Evolutionary conservation across 2,113 vertebrate genomes (phyloP).

Genomic region (Lynx canadensis): DNA sequence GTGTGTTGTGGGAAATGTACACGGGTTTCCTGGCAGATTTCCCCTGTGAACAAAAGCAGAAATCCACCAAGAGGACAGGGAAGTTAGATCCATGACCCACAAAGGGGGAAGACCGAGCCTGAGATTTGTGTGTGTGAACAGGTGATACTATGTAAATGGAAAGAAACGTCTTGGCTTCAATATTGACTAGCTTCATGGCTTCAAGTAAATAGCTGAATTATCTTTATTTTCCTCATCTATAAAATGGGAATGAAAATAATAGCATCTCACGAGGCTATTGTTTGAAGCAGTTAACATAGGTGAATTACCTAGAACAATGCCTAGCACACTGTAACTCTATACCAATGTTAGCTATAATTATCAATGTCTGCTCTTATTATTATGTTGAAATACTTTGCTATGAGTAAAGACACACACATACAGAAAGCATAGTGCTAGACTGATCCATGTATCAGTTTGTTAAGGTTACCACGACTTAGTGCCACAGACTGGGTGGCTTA

Average conservation of each 20-base stretch:
- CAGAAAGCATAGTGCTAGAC: neutral
- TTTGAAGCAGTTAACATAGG: neutral
- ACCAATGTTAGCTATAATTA: neutral
- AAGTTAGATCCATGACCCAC: constrained; percentile 47
- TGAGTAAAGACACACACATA: neutral
- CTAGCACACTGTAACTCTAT: neutral
- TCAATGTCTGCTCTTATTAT: neutral
- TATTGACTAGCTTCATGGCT: neutral
- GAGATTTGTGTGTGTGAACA: neutral
- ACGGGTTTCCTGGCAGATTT: neutral
- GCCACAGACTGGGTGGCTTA: neutral
- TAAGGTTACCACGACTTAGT: neutral
- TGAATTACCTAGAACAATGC: neutral
- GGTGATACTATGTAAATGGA: neutral
- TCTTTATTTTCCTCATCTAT: neutral
- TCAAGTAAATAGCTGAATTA: neutral
- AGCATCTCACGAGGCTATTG: neutral
- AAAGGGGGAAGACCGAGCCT: constrained; percentile 21
- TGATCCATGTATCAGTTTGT: neutral
- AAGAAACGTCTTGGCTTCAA: neutral
- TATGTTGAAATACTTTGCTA: neutral
- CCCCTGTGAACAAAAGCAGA: constrained; percentile 62
- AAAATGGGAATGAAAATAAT: neutral
- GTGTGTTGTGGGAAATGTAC: neutral
- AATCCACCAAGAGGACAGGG: constrained; percentile 47